Base-by-base conservation (phyloP, 2,888 invertebrate genomes). In the Clistopyga incitator region DNA sequence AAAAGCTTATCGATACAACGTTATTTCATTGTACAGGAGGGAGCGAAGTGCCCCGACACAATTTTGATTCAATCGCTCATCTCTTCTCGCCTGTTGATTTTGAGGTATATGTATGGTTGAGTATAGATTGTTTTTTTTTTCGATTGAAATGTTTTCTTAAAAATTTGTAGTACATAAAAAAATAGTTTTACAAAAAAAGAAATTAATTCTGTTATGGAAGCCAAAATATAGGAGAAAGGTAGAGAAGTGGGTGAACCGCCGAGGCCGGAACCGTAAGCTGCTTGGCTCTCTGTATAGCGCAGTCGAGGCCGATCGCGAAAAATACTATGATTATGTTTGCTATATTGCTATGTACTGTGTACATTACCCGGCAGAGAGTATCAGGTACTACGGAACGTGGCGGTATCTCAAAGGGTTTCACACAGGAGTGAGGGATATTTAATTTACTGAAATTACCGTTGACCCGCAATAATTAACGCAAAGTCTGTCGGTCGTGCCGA, bases 391-490 rank as follows among this genome's bases (percentile, higher is more conserved):
- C 25, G 74, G 34, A 72, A 54, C 64, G 20, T 64, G 81, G 82
- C 82, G 84, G 84, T 85, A 64, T 78, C 75, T 81, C 82, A 84
- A 86, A 86, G 84, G 82, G 64, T 65, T 84, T 54, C 42, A 20
- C 64, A 20, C 52, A 71, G 47, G 25, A 64, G 68, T 56, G 67
- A 59, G 76, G 71, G 68, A 71, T 84, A 82, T 85, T 84, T 85
- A 85, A 86, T 85, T 85, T 84, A 79, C 75, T 70, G 77, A 84
- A 85, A 86, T 86, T 81, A 84, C 77, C 67, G 70, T 77, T 81
- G 81, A 82, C 78, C 81, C 75, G 78, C 76, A 84, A 85, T 86
- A 86, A 85, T 86, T 83, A 85, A 85, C 78, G 83, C 80, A 45
- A 77, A 74, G 72, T 25, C 68, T 71, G 67, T 82, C 70, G 81